Base-by-base conservation (phyloP, 2,888 invertebrate genomes). In the Mimumesa dahlbomi region DNA sequence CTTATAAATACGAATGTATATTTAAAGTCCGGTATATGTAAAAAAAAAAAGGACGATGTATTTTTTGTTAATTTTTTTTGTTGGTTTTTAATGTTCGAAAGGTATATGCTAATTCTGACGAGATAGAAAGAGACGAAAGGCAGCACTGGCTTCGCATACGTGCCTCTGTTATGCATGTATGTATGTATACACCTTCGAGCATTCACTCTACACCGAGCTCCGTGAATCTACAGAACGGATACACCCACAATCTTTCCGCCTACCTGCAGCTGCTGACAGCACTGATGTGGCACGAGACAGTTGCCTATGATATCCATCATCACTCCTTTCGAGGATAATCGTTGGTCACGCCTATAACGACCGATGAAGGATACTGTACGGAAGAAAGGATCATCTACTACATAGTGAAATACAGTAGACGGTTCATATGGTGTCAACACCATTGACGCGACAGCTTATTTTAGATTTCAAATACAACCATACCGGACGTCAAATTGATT, bases 281-380 rank as follows among this genome's bases (percentile, higher is more conserved):
- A 73, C 50, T 77, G 84, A 85, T 82, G 70, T 71, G 82, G 73
- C 82, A 79, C 79, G 82, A 81, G 85, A 87, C 84, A 82, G 81
- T 86, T 84, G 76, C 81, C 83, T 81, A 84, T 74, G 81, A 81
- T 85, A 87, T 86, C 82, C 83, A 86, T 87, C 87, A 87, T 84
- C 86, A 75, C 74, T 78, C 73, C 76, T 83, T 81, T 75, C 77
- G 62, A 79, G 74, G 76, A 82, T 87, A 86, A 87, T 87, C 81
- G 82, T 59, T 67, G 82, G 85, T 84, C 83, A 86, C 86, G 85
- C 84, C 85, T 85, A 75, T 70, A 76, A 76, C 58, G 73, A 69
- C 57, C 65, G 54, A 16, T 25, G 64, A 71, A 64, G 64, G 43
- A 59, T 63, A 59, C 62, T 43, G 36, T 36, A 61, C 9, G 14